Conservation (phyloP, 2,113 vertebrate species). For the Dasyurus viverrinus region DNA sequence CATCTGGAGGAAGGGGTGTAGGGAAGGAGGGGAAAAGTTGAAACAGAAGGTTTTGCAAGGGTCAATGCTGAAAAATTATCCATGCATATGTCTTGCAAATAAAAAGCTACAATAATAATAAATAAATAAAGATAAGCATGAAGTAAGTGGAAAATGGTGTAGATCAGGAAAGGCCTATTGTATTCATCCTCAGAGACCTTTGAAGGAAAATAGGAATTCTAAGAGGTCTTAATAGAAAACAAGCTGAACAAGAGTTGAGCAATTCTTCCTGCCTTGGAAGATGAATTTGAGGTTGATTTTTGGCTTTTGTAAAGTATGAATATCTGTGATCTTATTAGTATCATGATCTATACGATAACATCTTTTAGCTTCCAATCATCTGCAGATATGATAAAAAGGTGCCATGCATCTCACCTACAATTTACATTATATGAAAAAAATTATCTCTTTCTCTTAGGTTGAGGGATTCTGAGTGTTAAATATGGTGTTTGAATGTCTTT, state of each 20-base stretch:
- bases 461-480: neutral
- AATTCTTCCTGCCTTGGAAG: neutral
- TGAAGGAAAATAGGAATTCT: neutral
- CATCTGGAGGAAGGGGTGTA: too few relatives aligned
- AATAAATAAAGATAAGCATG: neutral
- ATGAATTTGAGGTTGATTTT: too few relatives aligned
- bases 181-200: neutral
- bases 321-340: neutral
- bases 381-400: neutral
- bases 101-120: neutral
- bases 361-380: neutral
- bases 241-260: neutral
- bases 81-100: too few relatives aligned
- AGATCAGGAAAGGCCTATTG: neutral
- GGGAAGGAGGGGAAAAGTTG: too few relatives aligned
- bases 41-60: too few relatives aligned
- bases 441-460: neutral
- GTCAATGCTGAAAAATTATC: too few relatives aligned
- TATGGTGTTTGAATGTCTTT: conserved; percentile 45
- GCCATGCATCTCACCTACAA: neutral
- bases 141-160: neutral
- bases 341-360: neutral
- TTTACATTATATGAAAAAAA: conserved; percentile 30
- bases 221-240: neutral
- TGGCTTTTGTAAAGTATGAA: neutral